Conservation (phyloP, 1,140 invertebrate genomes). For the Melitaea cinxia region DNA sequence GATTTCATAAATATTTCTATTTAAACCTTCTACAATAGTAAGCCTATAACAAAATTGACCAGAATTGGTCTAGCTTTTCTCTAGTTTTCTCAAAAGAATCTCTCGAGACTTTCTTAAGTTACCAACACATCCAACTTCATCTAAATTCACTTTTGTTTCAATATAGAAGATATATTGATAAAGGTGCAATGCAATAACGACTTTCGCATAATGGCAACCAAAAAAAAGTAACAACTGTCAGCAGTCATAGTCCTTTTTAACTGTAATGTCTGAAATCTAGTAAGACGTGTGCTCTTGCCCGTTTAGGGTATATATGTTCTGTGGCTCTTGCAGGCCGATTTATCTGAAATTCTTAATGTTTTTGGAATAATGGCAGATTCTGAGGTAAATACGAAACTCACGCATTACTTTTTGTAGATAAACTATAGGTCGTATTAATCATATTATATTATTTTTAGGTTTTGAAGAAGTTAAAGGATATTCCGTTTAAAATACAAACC, state of each 20-base stretch:
- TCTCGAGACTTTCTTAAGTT: no score
- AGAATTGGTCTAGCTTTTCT: no score
- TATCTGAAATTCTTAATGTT: slow-evolving; percentile 57
- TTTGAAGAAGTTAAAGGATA: slow-evolving; percentile 88
- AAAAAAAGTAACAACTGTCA: slow-evolving; percentile 30
- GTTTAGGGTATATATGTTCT: no score
- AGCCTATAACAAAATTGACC: no score
- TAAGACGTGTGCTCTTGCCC: slow-evolving; percentile 57
- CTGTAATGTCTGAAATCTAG: slow-evolving; percentile 40
- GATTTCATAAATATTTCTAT: no score
- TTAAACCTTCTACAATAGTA: no score
- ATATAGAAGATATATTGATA: no score
- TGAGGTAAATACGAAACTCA: slow-evolving; percentile 58
- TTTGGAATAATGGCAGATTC: slow-evolving; percentile 73
- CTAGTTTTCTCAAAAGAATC: no score
- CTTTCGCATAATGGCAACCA: background rate
- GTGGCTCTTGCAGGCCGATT: slow-evolving; percentile 36
- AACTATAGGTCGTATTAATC: slow-evolving; percentile 32
- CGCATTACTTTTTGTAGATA: slow-evolving; percentile 4
- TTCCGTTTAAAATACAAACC: slow-evolving; percentile 89
- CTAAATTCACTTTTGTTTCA: no score
- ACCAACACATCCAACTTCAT: no score
- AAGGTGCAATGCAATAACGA: background rate
- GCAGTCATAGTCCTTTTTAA: slow-evolving; percentile 32
- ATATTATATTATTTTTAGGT: slow-evolving; percentile 82